Percentiles rank a stretch among this genome's conserved stretches.
These are phyloP conservation scores for Osmerus eperlanus DNA, from an alignment of 2,113 vertebrate species.

Conservation along the genomic window DNA sequence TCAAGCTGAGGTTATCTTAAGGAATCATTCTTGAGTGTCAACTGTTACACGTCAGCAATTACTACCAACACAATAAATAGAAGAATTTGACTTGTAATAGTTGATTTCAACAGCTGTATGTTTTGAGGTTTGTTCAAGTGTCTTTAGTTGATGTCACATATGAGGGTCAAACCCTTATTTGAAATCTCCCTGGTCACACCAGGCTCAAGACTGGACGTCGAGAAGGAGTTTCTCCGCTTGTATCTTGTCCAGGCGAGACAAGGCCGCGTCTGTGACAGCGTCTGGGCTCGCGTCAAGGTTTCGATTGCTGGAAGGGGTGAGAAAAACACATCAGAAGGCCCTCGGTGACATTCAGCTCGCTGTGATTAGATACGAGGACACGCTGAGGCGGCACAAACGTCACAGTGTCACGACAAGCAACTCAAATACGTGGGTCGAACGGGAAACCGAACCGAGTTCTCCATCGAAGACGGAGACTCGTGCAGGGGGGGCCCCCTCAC, in stretches of 20 bases:
- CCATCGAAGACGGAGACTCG: no score
- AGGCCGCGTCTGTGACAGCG: not conserved
- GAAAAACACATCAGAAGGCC: not conserved
- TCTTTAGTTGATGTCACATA: not conserved
- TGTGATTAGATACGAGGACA: no score
- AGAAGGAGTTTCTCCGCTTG: not conserved
- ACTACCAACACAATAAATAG: not conserved
- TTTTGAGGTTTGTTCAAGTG: no score
- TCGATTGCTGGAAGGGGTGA: constrained; percentile 1
- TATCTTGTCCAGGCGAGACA: not conserved
- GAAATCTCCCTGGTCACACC: not conserved
- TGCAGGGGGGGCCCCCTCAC: constrained; percentile 55
- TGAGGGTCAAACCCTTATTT: not conserved
- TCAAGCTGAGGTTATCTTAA: no score
- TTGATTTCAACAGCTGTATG: no score
- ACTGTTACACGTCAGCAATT: not conserved
- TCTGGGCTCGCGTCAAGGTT: not conserved
- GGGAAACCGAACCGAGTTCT: no score
- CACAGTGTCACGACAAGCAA: no score
- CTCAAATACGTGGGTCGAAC: no score
- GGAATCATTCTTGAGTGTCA: no score
- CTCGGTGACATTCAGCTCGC: not conserved
- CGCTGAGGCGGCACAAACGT: no score
- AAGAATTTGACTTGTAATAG: no score
- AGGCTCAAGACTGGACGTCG: not conserved